Evolutionary conservation across 2,888 invertebrate species (phyloP), one percentile per base, ranked within the genome.

Genomic region (Cataglyphis rosenhaueri): DNA sequence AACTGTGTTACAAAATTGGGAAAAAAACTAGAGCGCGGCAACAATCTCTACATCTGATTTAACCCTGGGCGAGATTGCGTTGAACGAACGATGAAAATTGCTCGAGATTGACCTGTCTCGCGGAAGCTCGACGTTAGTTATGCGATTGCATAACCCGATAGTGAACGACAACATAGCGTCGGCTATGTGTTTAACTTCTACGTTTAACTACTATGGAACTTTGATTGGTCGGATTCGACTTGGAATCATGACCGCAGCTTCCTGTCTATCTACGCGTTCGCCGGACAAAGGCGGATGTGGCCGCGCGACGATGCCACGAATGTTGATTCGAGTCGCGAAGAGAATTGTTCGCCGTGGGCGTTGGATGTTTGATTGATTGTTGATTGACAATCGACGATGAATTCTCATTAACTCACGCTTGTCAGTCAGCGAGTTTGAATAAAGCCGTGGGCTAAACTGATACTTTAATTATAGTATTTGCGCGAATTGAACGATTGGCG

Each of bases 201-300:
- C 86, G 75, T 61, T 61, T 61, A 87, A 90, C 90, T 88, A 90
- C 74, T 84, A 85, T 86, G 75, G 83, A 89, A 91, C 86, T 91
- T 91, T 88, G 90, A 91, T 91, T 90, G 88, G 88, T 87, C 61
- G 76, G 79, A 73, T 83, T 81, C 83, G 88, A 91, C 89, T 90
- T 89, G 61, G 78, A 21, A 21, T 21, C 85, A 55, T 73, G 10
- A 48, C 66, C 82, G 74, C 84, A 85, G 85, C 84, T 85, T 87
- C 86, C 86, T 76, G 73, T 78, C 70, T 70, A 75, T 68, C 68
- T 71, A 21, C 10, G 21, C 48, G 52, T 35, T 3, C 18, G 65
- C 48, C 52, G 59, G 10, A 35, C 41, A 74, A 84, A 74, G 70
- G 78, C 32, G 38, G 25, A 55, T 29, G n/a, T 21, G 32, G 32